Evolutionary conservation across 2,888 invertebrate species (phyloP), one percentile per base, ranked within the genome.

Genomic region (Adelognathus sp.): DNA sequence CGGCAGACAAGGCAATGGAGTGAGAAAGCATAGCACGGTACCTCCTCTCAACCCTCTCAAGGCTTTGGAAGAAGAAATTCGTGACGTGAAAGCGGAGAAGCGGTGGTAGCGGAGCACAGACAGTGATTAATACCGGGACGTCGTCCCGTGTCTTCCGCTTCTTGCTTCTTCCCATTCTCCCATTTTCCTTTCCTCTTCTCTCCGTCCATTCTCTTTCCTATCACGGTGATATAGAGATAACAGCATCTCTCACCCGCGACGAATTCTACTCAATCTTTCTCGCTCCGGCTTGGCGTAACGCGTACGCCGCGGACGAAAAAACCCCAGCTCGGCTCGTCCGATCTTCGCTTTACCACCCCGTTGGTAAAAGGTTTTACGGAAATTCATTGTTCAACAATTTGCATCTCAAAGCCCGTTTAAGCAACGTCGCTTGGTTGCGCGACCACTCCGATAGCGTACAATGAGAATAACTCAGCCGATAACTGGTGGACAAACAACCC

Each of bases 311-410:
- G 29, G 18, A n/a, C 41, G 36, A 61, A 16, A 67, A 67, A 64
- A 76, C 76, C 76, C 79, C 79, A 67, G 58, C 72, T 77, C 78
- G 79, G 74, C 82, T 54, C 79, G 80, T 52, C 61, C 73, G 69
- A 64, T 83, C 75, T 83, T 76, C 84, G 83, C 63, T 85, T 81
- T 83, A 84, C 83, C 71, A 86, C 87, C 86, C 86, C 83, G 83
- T 84, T 86, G 87, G 88, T 90, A 90, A 90, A 90, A 90, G 90
- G 90, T 90, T 90, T 90, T 90, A 87, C 87, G 87, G n/a, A 90
- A 90, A 90, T 90, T 90, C 90, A 90, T 90, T 90, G 90, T 90
- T 90, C 86, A 87, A 82, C 87, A 88, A 89, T 90, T 90, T 89
- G 87, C 90, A 89, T 90, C 87, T 90, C 90, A 90, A 89, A 90